phyloP scores from a whole-genome alignment of 2,113 vertebrate species.

The Marmota flaviventris region DNA sequence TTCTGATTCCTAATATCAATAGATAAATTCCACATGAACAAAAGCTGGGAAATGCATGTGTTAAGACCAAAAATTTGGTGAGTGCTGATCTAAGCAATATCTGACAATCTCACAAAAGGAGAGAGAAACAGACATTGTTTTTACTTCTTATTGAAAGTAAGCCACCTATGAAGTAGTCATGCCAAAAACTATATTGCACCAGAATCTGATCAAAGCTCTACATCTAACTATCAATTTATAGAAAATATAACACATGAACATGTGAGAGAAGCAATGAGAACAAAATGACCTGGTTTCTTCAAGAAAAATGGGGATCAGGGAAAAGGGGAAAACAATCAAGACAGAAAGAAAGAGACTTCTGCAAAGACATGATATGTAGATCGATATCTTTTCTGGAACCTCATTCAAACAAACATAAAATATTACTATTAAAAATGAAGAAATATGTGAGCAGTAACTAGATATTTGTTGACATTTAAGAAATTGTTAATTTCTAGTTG shows the following conservation, averaged over 20 bases:
- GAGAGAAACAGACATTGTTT: neutral
- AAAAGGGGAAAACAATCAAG: neutral
- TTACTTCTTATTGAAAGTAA: neutral
- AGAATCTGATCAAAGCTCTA: neutral
- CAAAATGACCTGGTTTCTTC: neutral
- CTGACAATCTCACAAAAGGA: neutral
- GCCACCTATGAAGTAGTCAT: neutral
- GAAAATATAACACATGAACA: neutral
- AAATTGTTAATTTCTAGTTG: neutral
- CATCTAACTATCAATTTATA: neutral
- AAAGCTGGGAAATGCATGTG: neutral
- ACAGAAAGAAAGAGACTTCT: neutral
- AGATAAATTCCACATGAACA: neutral
- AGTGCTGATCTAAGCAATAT: neutral
- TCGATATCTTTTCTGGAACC: neutral
- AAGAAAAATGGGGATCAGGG: neutral
- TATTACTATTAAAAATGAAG: neutral
- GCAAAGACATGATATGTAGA: neutral
- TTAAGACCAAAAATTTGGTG: neutral
- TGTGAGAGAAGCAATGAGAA: neutral
- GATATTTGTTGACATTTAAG: neutral
- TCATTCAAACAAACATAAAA: neutral
- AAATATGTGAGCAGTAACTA: neutral
- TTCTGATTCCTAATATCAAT: conserved; percentile 39
- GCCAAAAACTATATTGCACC: neutral